phyloP scores from a whole-genome alignment of 2,113 vertebrate species.

The Macquaria australasica region DNA sequence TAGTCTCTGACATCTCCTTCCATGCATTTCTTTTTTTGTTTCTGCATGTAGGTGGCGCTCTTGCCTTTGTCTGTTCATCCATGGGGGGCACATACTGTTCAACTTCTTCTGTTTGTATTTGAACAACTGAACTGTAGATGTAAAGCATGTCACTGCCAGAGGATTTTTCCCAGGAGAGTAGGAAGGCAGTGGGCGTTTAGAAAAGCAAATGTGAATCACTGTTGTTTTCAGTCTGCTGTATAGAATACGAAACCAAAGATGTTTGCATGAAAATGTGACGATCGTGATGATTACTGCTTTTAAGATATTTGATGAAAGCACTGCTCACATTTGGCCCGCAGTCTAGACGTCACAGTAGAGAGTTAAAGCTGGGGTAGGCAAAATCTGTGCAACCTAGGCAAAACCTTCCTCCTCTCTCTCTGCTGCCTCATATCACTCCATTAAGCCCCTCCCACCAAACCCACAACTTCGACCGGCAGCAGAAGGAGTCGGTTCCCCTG shows the following conservation, averaged over 20 bases:
- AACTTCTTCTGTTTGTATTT: not conserved
- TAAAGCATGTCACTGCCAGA: constrained; percentile 19
- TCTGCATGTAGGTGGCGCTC: constrained; percentile 3
- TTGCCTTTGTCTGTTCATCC: not conserved
- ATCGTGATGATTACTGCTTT: not conserved
- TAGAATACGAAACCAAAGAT: not conserved
- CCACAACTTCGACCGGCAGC: no score
- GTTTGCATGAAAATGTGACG: not conserved
- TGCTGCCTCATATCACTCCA: no score
- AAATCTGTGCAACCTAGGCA: no score
- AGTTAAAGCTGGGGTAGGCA: no score
- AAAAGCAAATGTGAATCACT: not conserved
- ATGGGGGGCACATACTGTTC: not conserved
- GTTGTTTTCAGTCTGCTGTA: not conserved
- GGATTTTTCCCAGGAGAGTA: constrained; percentile 3
- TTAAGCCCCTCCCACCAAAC: no score
- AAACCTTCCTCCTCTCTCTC: no score
- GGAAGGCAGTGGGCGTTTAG: not conserved
- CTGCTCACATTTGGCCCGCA: not conserved
- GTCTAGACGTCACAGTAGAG: not conserved
- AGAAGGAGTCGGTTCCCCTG: no score
- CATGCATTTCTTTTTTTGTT: not conserved
- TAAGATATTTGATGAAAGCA: not conserved
- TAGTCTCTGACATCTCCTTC: not conserved
- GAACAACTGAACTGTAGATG: constrained; percentile 24